These are phyloP conservation scores for Drosophila sturtevanti DNA, from an alignment of 1,140 invertebrate species.

Conservation along the genomic window DNA sequence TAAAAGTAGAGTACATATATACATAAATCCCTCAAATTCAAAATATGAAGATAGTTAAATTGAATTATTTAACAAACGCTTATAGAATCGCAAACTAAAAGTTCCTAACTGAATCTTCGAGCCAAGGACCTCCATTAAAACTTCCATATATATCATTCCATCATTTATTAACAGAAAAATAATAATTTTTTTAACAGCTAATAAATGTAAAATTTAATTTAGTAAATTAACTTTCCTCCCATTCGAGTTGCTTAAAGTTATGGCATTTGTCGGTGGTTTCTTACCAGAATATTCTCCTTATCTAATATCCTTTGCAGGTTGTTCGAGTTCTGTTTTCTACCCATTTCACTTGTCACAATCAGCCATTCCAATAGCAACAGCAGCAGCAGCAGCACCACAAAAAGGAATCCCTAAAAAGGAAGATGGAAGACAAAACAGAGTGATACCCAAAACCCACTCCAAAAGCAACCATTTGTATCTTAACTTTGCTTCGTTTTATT, in stretches of 20 bases:
- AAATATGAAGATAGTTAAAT: too few relatives aligned
- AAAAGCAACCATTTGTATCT: slow-evolving; percentile 19
- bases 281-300: neutral
- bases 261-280: neutral
- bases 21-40: too few relatives aligned
- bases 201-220: neutral
- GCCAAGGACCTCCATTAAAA: too few relatives aligned
- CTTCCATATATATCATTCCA: too few relatives aligned
- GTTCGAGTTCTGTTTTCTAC: slow-evolving; percentile 19
- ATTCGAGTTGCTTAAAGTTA: neutral
- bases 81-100: too few relatives aligned
- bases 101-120: too few relatives aligned
- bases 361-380: slow-evolving; percentile 11
- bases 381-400: too few relatives aligned
- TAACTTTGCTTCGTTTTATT: slow-evolving; percentile 21
- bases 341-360: slow-evolving; percentile 58
- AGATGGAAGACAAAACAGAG: neutral
- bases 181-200: too few relatives aligned
- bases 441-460: slow-evolving; percentile 18
- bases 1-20: too few relatives aligned
- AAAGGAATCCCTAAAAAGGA: slow-evolving; percentile 3
- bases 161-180: too few relatives aligned
- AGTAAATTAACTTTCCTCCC: neutral
- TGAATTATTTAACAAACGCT: too few relatives aligned
- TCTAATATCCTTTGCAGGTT: neutral